Evolutionary conservation across 1,140 invertebrate species (phyloP).

Genomic region (Hyles euphorbiae): DNA sequence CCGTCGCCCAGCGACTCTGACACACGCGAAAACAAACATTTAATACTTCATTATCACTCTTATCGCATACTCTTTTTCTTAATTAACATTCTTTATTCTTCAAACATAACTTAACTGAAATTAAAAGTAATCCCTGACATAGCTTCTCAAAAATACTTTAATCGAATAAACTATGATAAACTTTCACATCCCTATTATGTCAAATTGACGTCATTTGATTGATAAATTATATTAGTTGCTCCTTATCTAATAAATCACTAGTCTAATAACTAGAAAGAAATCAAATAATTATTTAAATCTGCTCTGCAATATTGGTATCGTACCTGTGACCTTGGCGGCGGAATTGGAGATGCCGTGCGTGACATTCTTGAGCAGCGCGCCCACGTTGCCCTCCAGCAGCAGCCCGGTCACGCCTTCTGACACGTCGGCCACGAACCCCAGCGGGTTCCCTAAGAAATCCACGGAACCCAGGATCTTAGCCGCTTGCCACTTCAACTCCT

Average conservation of each 20-base stretch:
- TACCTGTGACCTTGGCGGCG: conserved; percentile 91
- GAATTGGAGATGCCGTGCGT: conserved; percentile 98
- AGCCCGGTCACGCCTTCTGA: conserved; percentile 95
- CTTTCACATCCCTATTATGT: no score
- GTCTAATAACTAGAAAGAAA: no score
- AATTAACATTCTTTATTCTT: no score
- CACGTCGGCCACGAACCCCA: conserved; percentile 96
- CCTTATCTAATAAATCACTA: no score
- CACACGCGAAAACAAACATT: neutral
- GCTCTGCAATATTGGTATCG: neutral
- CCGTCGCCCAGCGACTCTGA: conserved; percentile 93
- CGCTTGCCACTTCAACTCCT: conserved; percentile 96
- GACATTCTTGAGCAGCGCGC: conserved; percentile 94
- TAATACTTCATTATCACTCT: neutral
- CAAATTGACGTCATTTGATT: no score
- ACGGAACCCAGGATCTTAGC: conserved; percentile 96
- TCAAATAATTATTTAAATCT: no score
- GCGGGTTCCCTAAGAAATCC: conserved; percentile 97
- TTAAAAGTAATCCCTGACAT: no score
- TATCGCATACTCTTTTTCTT: no score
- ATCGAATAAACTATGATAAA: no score
- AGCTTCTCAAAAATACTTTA: no score
- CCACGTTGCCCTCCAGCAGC: conserved; percentile 92
- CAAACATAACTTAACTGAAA: no score
- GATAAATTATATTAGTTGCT: no score